Base-by-base conservation (phyloP, 2,797 vertebrate species). In the Emys orbicularis region DNA sequence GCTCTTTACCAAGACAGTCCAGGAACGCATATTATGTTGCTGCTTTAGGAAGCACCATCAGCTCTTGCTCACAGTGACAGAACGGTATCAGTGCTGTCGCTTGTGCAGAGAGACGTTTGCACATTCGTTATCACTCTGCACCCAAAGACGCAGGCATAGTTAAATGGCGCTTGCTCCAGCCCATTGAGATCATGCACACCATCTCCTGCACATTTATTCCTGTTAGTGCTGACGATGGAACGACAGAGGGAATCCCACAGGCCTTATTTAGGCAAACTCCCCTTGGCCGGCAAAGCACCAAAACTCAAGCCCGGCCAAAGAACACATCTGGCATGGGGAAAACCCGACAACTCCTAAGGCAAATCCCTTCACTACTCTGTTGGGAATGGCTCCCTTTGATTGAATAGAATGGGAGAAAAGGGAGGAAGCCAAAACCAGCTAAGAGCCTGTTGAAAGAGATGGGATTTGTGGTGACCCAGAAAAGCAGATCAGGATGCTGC, bases 181-280 rank as follows among this genome's bases (percentile, higher is more conserved):
- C 56, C 27, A 12, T 12, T 29, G 27, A 57, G 56, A 29, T 57
- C 56, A 57, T 0, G 1, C 0, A 0, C 34, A 34, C 0, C 0
- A 5, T 23, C 15, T 15, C 1, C 52, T n/a, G 21, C 3, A n/a
- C 52, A 37, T 8, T n/a, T 15, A 44, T 7, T 41, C 57, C 29
- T 12, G 12, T 15, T 15, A 23, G 19, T 4, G 1, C 31, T 5
- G 8, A 50, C 8, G 3, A 4, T 27, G 23, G 0, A 23, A 3
- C 41, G 31, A 41, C 6, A n/a, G 65, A 23, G 18, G 37, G 65
- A 8, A 72, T 37, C n/a, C n/a, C 9, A 18, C 65, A 23, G n/a
- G 8, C 19, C n/a, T 47, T 47, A 41, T n/a, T 37, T 12, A 0
- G 1, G 74, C 59, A 15, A 0, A 0, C 3, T 44, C 68, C 90